A percentile compares a stretch with the other conserved stretches of the same genome.
Conservation (phyloP, 1,140 invertebrate species). For the Listronotus oregonensis region DNA sequence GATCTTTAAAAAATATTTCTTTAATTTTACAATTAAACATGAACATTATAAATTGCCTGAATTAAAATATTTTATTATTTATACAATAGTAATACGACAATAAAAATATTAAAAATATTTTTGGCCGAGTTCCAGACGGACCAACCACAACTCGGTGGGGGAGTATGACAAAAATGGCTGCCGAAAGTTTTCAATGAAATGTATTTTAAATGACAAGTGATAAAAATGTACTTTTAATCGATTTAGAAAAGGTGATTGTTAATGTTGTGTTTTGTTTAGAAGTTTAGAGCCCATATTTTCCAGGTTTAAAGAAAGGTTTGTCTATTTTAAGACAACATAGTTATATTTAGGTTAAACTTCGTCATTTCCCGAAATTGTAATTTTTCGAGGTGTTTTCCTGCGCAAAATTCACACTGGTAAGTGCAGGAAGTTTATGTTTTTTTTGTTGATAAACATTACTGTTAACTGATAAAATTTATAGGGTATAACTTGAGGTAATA, state of each 20-base stretch:
- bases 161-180: constrained; percentile 52
- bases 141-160: constrained; percentile 39
- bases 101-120: constrained; percentile 1
- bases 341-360: constrained; percentile 53
- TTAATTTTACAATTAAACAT: too few species aligned
- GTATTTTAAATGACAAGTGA: constrained; percentile 46
- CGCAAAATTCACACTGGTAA: constrained; percentile 17
- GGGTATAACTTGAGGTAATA: constrained; percentile 9
- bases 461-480: too few species aligned
- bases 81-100: neutral
- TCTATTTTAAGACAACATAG: constrained; percentile 22
- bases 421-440: constrained; percentile 33
- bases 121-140: constrained; percentile 13
- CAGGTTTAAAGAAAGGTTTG: constrained; percentile 8
- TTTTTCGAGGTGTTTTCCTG: constrained; percentile 9
- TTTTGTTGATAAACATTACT: neutral
- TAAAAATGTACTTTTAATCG: constrained; percentile 38
- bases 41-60: too few species aligned
- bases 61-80: neutral
- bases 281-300: neutral
- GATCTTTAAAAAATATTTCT: too few species aligned
- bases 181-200: constrained; percentile 47
- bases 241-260: constrained; percentile 39
- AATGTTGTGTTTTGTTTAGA: constrained; percentile 30
- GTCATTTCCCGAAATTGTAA: constrained; percentile 38